Conservation (phyloP, 2,797 vertebrate genomes). For the Gila robusta region DNA sequence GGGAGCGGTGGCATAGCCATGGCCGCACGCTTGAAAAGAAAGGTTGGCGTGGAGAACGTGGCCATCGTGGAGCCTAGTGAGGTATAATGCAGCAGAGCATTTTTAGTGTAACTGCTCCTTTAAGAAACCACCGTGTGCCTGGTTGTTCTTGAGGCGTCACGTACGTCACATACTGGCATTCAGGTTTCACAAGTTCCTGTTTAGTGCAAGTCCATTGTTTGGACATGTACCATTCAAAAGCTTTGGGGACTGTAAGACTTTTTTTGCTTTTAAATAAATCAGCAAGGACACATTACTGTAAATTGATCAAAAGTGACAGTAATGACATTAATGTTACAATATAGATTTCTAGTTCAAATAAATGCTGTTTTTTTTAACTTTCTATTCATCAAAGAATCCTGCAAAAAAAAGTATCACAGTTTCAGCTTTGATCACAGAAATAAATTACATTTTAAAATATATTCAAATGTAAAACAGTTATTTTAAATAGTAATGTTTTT, state of each 20-base stretch:
- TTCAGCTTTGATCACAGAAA: background rate
- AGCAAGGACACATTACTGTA: background rate
- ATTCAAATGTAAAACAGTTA: background rate
- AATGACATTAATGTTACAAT: background rate
- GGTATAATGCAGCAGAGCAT: conserved; percentile 68
- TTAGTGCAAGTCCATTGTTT: background rate
- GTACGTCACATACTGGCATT: background rate
- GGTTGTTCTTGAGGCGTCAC: background rate
- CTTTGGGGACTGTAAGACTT: background rate
- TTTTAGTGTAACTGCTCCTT: background rate
- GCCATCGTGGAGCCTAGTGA: conserved; percentile 93
- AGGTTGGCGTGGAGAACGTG: conserved; percentile 88
- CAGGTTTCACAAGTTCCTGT: conserved; percentile 20
- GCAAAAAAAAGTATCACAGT: too few relatives aligned
- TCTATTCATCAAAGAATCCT: background rate
- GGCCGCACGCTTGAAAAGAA: conserved; percentile 92
- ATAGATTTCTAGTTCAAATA: background rate
- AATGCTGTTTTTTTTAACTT: background rate
- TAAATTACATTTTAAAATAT: background rate
- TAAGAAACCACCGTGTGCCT: background rate
- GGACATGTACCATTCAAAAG: background rate
- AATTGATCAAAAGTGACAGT: background rate
- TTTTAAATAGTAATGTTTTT: background rate
- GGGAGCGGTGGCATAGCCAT: conserved; percentile 91
- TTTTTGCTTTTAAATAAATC: background rate